phyloP scores from a whole-genome alignment of 2,113 vertebrate species.

The Eptatretus burgeri region DNA sequence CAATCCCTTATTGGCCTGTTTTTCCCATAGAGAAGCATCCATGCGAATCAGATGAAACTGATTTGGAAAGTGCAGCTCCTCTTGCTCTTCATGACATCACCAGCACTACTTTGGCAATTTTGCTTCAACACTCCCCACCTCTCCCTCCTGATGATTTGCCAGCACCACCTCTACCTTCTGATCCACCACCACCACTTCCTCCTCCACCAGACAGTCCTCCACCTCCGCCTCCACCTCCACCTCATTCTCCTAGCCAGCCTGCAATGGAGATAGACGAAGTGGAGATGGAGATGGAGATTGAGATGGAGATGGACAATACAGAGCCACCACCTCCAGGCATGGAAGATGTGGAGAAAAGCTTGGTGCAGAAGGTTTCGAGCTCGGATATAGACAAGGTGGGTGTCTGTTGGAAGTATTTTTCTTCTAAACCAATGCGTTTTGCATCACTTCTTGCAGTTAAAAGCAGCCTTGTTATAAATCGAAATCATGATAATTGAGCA shows the following conservation, averaged over 20 bases:
- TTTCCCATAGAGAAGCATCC: no score
- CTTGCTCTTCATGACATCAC: conserved; percentile 23
- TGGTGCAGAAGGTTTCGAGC: no score
- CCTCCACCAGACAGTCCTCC: conserved; percentile 26
- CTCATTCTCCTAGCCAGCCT: conserved; percentile 24
- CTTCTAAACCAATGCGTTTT: no score
- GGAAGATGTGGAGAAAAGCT: conserved; percentile 21
- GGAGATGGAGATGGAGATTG: conserved; percentile 92
- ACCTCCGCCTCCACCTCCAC: conserved; percentile 20
- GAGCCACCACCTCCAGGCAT: conserved; percentile 80
- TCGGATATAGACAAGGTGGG: no score
- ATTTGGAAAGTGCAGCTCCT: conserved; percentile 24
- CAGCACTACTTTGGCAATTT: conserved; percentile 29
- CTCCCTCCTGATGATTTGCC: conserved; percentile 37
- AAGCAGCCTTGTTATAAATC: no score
- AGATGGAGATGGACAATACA: conserved; percentile 39
- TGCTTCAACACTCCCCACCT: conserved; percentile 26
- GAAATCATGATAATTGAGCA: no score
- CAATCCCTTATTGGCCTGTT: no score
- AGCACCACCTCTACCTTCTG: conserved; percentile 32
- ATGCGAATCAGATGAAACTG: conserved; percentile 11
- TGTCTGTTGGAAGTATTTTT: no score
- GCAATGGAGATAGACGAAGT: conserved; percentile 50
- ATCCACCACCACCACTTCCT: conserved; percentile 24
- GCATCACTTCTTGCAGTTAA: no score